Evolutionary conservation across 1,140 invertebrate species (phyloP), one percentile per base, ranked within the genome.

Genomic region (Drosophila micromelanica): DNA sequence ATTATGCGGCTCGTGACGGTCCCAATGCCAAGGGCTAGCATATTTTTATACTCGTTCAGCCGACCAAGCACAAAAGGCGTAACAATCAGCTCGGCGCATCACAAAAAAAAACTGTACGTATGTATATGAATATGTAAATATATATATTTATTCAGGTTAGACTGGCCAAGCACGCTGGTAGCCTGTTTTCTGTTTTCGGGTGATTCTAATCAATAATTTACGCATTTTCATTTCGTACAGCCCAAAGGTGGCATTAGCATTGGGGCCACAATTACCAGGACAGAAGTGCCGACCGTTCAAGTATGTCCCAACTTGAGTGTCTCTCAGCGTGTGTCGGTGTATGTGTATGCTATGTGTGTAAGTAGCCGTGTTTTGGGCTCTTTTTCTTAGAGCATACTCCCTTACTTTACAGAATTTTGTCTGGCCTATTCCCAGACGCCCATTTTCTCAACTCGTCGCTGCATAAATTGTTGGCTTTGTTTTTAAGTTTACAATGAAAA

Each of bases 131-230:
- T 27, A 6, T 64, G n/a, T 42, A n/a, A 49, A 38, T 56, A 30
- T 56, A 12, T 43, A 11, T 17, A 15, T 3, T 5, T 13, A 17
- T 35, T 8, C 15, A 77, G 74, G 59, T 82, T 78, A 62, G 74
- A 56, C 48, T 82, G 61, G 54, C 23, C 37, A 17, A 32, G 27
- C 79, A 71, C 69, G 54, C 62, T 43, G 38, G 27, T 35, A 49
- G 35, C 43, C 46, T 9, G 32, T 2, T 7, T 63, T 55, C 59
- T 57, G 69, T 49, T 32, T 69, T 73, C 67, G 79, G 85, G 80
- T 81, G 84, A 89, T 89, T 84, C 76, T 89, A 89, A 89, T 89
- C 84, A 89, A 89, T 89, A 89, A 89, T 89, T 89, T 89, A 89
- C 84, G 84, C 84, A 89, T 89, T 89, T 89, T 89, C 79, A 89